Conservation (phyloP, 2,113 vertebrate species). For the Dasyurus viverrinus region DNA sequence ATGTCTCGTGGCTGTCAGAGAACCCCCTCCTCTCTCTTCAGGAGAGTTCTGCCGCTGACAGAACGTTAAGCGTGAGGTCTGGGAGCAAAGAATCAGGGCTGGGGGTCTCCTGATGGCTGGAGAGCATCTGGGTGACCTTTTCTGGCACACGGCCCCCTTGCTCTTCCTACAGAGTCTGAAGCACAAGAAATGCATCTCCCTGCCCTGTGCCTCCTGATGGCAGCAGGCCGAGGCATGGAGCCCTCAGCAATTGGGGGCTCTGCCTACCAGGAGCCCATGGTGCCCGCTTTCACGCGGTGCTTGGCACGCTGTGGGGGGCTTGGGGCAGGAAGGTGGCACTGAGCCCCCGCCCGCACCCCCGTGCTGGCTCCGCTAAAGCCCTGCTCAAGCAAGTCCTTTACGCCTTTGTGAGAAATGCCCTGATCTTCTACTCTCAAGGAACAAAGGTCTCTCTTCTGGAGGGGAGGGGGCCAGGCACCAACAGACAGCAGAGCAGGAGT, state of each 20-base stretch:
- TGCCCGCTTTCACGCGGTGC: slow-evolving; percentile 44
- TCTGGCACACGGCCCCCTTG: slow-evolving; percentile 34
- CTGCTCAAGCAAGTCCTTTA: slow-evolving; percentile 49
- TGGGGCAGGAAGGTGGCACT: slow-evolving; percentile 55
- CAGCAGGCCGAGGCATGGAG: slow-evolving; percentile 41
- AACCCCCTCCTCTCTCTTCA: background rate
- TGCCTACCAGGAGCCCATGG: slow-evolving; percentile 45
- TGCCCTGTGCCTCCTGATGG: slow-evolving; percentile 31
- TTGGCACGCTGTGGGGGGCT: background rate
- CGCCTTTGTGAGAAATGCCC: slow-evolving; percentile 32
- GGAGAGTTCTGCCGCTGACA: background rate
- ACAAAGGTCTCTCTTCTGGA: slow-evolving; percentile 34
- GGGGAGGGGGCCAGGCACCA: slow-evolving; percentile 39
- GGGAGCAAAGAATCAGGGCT: background rate
- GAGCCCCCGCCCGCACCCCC: slow-evolving; percentile 24
- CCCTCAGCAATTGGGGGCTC: slow-evolving; percentile 60
- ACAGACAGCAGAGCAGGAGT: slow-evolving; percentile 60
- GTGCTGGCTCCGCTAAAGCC: slow-evolving; percentile 55
- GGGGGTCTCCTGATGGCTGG: slow-evolving; percentile 20
- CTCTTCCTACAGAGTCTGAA: slow-evolving; percentile 65
- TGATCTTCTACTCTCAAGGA: slow-evolving; percentile 51
- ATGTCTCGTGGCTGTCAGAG: slow-evolving; percentile 54
- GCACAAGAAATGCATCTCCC: slow-evolving; percentile 47
- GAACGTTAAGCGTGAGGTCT: background rate
- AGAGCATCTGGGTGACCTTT: slow-evolving; percentile 42